Percentiles rank a stretch among this genome's conserved stretches.
These are phyloP conservation scores for Neopipo cinnamomea DNA, from an alignment of 2,113 vertebrate genomes.

Conservation along the genomic window DNA sequence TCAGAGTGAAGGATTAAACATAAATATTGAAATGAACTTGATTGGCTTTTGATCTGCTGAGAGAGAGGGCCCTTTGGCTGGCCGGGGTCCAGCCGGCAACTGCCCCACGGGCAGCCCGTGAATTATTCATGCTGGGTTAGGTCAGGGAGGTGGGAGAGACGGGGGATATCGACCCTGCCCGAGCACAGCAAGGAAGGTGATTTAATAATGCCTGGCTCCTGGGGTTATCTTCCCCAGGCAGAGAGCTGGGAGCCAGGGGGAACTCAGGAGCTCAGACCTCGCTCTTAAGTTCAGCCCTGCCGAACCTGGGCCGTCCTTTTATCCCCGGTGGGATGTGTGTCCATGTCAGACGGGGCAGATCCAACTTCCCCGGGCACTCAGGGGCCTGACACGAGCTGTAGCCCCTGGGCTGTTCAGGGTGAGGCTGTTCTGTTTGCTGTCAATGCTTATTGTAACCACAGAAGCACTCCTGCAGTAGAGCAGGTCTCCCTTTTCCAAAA, in stretches of 20 bases:
- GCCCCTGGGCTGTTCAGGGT: neutral
- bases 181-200: neutral
- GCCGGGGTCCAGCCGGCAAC: neutral
- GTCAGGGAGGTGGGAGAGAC: constrained; percentile 6
- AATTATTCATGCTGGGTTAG: constrained; percentile 28
- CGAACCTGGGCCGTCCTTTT: neutral
- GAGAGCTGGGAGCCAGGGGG: neutral
- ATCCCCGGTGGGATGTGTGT: neutral
- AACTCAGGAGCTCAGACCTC: neutral
- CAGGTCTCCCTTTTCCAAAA: neutral
- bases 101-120: neutral
- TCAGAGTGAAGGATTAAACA: constrained; percentile 36
- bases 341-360: neutral
- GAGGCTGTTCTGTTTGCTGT: neutral
- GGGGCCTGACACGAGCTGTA: neutral
- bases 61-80: constrained; percentile 19
- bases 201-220: neutral
- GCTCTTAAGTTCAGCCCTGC: neutral
- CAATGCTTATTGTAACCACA: neutral
- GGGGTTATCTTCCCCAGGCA: neutral
- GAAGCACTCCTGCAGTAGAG: neutral
- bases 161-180: neutral
- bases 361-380: neutral
- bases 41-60: constrained; percentile 51
- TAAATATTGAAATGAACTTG: constrained; percentile 65